Evolutionary conservation across 2,113 vertebrate species (phyloP).

Genomic region (Alethe castanea): DNA sequence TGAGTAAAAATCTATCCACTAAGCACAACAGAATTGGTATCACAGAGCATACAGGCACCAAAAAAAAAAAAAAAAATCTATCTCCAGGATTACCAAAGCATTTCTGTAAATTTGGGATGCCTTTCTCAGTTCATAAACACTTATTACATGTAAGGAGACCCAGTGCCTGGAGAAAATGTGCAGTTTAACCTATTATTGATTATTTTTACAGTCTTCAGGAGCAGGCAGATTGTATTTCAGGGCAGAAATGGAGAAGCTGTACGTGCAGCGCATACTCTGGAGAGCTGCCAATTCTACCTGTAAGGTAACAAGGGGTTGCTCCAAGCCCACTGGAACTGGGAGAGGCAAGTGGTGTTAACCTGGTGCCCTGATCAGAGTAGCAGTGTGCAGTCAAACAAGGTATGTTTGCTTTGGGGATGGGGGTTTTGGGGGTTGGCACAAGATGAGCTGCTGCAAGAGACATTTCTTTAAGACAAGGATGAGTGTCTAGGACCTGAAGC

Average conservation of each 20-base stretch:
- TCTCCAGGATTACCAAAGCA: neutral
- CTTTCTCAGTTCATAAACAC: neutral
- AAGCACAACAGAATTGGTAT: neutral
- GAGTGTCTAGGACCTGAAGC: neutral
- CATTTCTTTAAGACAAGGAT: neutral
- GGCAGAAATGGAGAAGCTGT: neutral
- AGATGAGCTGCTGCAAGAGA: neutral
- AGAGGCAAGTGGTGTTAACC: neutral
- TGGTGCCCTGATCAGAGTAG: neutral
- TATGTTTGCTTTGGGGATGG: neutral
- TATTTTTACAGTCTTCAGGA: constrained; percentile 28
- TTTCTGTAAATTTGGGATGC: neutral
- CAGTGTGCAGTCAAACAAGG: neutral
- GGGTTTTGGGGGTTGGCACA: neutral
- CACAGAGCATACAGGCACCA: neutral
- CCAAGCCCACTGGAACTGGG: neutral
- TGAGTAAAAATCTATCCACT: neutral
- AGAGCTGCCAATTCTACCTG: neutral
- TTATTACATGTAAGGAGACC: neutral
- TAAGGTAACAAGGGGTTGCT: neutral
- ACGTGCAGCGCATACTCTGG: neutral
- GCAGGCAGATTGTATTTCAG: neutral
- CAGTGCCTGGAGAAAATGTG: neutral
- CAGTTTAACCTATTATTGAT: constrained; percentile 43
- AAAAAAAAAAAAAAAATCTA: neutral